Conservation (phyloP, 2,888 invertebrate species). For the Lycaena phlaeas region DNA sequence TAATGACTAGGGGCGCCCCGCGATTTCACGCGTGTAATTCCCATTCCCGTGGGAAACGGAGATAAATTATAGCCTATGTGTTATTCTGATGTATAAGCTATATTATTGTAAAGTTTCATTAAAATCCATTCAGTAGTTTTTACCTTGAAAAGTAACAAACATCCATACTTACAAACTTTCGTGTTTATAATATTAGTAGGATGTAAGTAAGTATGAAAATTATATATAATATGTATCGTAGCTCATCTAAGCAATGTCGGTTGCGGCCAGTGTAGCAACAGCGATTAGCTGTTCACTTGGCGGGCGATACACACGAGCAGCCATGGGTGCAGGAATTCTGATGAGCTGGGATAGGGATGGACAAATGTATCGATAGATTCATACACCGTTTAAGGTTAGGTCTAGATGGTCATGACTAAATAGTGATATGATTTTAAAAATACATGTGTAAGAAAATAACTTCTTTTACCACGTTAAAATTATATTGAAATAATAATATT, state of each 20-base stretch:
- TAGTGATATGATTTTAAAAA: neutral
- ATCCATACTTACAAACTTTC: too few relatives aligned
- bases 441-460: neutral
- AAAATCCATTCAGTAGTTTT: too few relatives aligned
- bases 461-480: neutral
- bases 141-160: too few relatives aligned
- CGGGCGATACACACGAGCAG: slow-evolving; percentile 22
- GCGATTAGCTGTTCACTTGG: slow-evolving; percentile 25
- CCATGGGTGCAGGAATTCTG: slow-evolving; percentile 16
- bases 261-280: slow-evolving; percentile 25
- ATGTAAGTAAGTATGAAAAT: too few relatives aligned
- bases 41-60: too few relatives aligned
- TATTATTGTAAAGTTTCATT: too few relatives aligned
- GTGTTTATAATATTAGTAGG: too few relatives aligned
- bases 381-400: neutral
- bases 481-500: neutral
- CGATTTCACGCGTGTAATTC: too few relatives aligned
- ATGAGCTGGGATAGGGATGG: slow-evolving; percentile 25
- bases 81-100: too few relatives aligned
- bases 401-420: neutral
- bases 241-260: slow-evolving; percentile 18
- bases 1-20: too few relatives aligned
- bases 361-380: neutral
- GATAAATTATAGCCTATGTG: too few relatives aligned
- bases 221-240: too few relatives aligned